Percentiles rank a stretch among this genome's conserved stretches.
Conservation (phyloP, 2,797 vertebrate genomes). For the Paguma larvata region DNA sequence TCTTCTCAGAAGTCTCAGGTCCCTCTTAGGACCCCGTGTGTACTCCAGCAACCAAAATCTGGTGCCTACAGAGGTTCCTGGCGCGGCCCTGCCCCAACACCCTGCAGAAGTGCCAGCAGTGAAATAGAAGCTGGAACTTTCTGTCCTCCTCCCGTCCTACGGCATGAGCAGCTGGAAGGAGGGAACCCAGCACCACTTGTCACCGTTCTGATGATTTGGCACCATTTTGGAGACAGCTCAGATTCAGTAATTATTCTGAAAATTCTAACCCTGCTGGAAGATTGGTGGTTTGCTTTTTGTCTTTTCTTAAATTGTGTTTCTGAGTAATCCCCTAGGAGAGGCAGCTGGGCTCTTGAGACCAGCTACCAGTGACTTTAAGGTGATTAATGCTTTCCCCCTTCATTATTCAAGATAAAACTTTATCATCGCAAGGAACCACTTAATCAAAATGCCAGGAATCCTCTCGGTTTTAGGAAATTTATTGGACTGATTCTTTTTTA, state of each 20-base stretch:
- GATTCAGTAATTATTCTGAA: neutral
- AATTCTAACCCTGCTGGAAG: neutral
- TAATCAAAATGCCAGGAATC: constrained; percentile 80
- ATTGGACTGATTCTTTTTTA: constrained; percentile 75
- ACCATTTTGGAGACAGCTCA: neutral
- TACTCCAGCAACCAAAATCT: neutral
- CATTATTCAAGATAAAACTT: constrained; percentile 75
- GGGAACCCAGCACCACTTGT: too few relatives aligned
- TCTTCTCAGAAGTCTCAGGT: neutral
- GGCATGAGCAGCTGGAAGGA: neutral
- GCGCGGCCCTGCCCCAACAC: too few relatives aligned
- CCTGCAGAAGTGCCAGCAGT: rapidly evolving
- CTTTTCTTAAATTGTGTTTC: constrained; percentile 23
- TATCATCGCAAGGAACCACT: constrained; percentile 69
- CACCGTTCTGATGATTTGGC: neutral
- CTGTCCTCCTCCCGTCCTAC: neutral
- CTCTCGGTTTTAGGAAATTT: constrained; percentile 73
- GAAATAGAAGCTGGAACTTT: neutral
- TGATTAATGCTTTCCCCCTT: constrained; percentile 65
- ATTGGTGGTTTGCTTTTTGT: neutral
- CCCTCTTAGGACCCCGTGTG: neutral
- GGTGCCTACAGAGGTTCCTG: neutral
- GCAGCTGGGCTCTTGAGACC: constrained; percentile 29
- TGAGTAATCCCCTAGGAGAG: constrained; percentile 10
- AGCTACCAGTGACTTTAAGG: constrained; percentile 27